Base-by-base conservation (phyloP, 2,113 vertebrate genomes). In the Crotophaga sulcirostris region DNA sequence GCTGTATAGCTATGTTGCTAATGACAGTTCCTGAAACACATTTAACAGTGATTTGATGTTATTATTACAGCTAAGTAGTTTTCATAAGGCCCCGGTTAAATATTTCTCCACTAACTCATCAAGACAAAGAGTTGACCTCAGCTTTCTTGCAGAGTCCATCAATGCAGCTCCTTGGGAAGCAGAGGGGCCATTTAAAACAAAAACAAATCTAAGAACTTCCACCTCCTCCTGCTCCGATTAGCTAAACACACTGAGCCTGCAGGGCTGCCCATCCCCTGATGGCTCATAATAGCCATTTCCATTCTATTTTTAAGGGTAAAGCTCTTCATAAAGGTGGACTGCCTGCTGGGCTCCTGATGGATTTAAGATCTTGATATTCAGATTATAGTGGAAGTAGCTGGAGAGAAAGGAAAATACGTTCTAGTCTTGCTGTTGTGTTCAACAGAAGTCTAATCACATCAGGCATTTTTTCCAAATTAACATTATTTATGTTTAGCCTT, bases 401-500 rank as follows among this genome's bases (percentile, higher is more conserved):
- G 86, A 88, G 59, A 81, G 72, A 33, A 68, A 84, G 86, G 58
- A 67, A 90, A 96, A 95, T 68, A 66, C 3, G 1, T 55, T 60
- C n/a, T 54, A 55, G 44, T 42, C 60, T 78, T 70, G 84, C 55
- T 89, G 63, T 80, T 93, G 59, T 62, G 59, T 89, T 89, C 62
- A 91, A 47, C 44, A 18, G 47, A 97, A 81, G 7, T 69, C 88
- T 95, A 96, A 95, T 90, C 75, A 94, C 75, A 92, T 87, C 26
- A 34, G 76, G 38, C 9, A 11, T 81, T 75, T 96, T 40, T 90
- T 94, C 82, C 49, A 95, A 94, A 94, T 93, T 94, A 96, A 16
- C 21, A 49, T 91, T 91, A 87, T 95, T 96, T 96, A 87, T 87
- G 89, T 90, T 94, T 85, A 95, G 64, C 89, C 88, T 96, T 96